Evolutionary conservation across 2,797 vertebrate species (phyloP), one percentile per base, ranked within the genome.

Genomic region (Anabas testudineus): DNA sequence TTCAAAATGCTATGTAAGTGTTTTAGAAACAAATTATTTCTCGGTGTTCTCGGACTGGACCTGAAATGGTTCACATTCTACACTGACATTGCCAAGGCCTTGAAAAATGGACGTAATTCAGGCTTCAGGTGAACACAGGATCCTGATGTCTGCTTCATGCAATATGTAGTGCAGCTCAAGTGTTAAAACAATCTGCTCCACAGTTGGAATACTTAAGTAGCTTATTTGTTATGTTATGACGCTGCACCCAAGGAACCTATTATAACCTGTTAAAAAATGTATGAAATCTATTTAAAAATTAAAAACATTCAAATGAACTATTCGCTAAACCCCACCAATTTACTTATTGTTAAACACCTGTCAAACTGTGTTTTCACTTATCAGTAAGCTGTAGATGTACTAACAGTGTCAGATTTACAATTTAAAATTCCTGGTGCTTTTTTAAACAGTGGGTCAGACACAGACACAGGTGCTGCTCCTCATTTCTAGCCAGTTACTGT

Each of bases 121-220:
- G 53, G 36, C n/a, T 51, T 16, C 22, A 49, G 61, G 53, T 69
- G 49, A 43, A 64, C 62, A 63, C 26, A 0, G 19, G 7, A 68
- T 52, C 59, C 47, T 36, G 12, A 61, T 37, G 52, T 61, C 48
- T n/a, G 53, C 58, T 58, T 71, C 58, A 52, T 71, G 64, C 42
- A 70, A 51, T 46, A 74, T 72, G 43, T 18, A 53, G 36, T 2
- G 10, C 0, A 0, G 28, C 34, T 37, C 34, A 19, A 36, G 26
- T 18, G 41, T 52, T 41, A 37, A 68, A 26, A 28, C 41, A 28
- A 65, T 43, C 39, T 66, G 34, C 18, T 19, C 18, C 55, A 42
- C 47, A 49, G 32, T n/a, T 41, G 41, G 24, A 58, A 21, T 22
- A 54, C 28, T 32, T 53, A 43, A 62, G 36, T 15, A 26, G 48